Conservation (phyloP, 2,888 invertebrate genomes). For the Leucophenga maculata region DNA sequence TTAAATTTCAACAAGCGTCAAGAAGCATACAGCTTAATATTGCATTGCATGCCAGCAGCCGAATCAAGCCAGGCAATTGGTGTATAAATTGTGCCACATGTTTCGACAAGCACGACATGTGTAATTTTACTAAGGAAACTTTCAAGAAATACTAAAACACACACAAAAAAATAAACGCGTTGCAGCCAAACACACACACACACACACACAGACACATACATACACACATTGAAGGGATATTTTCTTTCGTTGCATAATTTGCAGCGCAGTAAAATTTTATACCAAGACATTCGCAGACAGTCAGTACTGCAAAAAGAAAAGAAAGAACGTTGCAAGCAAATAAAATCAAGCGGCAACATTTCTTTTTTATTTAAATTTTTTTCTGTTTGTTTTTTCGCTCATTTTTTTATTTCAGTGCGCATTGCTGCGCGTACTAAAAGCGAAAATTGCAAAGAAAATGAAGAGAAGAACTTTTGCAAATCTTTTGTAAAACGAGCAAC, state of each 20-base stretch:
- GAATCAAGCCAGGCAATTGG: background rate
- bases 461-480: constrained; percentile 14
- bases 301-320: background rate
- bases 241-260: constrained; percentile 14
- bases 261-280: constrained; percentile 15
- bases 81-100: background rate
- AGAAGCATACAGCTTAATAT: too few species aligned
- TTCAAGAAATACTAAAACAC: background rate
- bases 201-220: background rate
- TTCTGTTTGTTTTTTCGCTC: background rate
- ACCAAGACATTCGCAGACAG: background rate
- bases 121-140: background rate
- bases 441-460: constrained; percentile 12
- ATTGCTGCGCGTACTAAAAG: background rate
- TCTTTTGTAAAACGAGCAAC: constrained; percentile 27
- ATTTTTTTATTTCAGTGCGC: background rate
- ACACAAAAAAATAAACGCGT: background rate
- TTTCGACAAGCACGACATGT: constrained; percentile 4
- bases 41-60: background rate
- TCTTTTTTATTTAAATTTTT: background rate
- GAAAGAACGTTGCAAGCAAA: background rate
- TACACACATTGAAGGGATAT: background rate
- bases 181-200: background rate
- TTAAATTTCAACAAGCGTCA: too few species aligned
- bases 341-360: background rate